Percentiles rank a stretch among this genome's conserved stretches.
These are phyloP conservation scores for Glyptemys insculpta DNA, from an alignment of 2,797 vertebrate species.

Conservation along the genomic window DNA sequence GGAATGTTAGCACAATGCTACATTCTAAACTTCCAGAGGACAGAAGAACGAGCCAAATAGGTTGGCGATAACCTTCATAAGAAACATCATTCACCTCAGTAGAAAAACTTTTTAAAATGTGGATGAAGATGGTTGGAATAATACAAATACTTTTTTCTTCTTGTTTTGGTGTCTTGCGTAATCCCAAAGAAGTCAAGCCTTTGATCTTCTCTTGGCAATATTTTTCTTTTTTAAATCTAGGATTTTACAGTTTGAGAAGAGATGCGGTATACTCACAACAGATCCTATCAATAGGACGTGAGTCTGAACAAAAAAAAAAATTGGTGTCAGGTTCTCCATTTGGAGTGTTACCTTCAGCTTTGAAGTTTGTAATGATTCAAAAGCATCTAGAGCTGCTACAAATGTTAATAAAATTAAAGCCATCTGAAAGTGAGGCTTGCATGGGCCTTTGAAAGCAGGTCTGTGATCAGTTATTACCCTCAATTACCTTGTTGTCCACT, in stretches of 20 bases:
- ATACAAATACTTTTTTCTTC: neutral
- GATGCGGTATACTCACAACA: constrained; percentile 59
- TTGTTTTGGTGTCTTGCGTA: constrained; percentile 56
- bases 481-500: constrained; percentile 96
- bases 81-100: neutral
- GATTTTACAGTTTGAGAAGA: constrained; percentile 69
- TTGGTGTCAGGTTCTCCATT: constrained; percentile 76
- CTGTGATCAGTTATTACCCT: constrained; percentile 96
- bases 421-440: constrained; percentile 88
- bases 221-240: constrained; percentile 58
- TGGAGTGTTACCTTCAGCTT: constrained; percentile 82
- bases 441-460: constrained; percentile 86
- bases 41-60: neutral
- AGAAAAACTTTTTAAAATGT: constrained; percentile 52
- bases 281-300: constrained; percentile 59
- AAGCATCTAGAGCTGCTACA: constrained; percentile 87
- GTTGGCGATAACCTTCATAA: neutral
- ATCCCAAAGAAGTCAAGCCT: constrained; percentile 67
- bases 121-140: constrained; percentile 45
- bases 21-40: neutral
- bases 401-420: constrained; percentile 99
- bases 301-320: constrained; percentile 60
- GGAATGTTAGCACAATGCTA: neutral
- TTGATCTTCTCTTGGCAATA: constrained; percentile 72
- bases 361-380: constrained; percentile 84